Percentiles rank a stretch among this genome's conserved stretches.
phyloP scores from a whole-genome alignment of 2,113 vertebrate species.

The Telmatochromis brachygnathus region DNA sequence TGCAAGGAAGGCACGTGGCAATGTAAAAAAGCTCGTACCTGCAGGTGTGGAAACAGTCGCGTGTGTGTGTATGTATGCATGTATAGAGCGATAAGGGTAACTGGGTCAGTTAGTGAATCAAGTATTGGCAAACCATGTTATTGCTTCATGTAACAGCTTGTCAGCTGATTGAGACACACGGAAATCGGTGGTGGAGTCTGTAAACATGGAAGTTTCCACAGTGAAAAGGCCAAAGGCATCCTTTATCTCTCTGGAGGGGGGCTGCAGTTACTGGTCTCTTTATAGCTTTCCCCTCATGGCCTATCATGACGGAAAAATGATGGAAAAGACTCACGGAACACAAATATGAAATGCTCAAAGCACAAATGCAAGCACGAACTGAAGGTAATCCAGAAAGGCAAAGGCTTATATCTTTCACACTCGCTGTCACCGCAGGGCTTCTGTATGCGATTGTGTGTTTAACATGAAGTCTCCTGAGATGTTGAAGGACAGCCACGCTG shows the following conservation, averaged over 20 bases:
- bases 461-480: constrained; percentile 41
- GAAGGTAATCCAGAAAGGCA: neutral
- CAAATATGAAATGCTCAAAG: neutral
- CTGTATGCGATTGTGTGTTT: constrained; percentile 32
- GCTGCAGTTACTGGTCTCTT: neutral
- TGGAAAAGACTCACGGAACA: neutral
- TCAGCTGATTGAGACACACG: neutral
- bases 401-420: constrained; percentile 14
- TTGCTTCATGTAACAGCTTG: constrained; percentile 17
- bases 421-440: neutral
- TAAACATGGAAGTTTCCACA: constrained; percentile 29
- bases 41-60: neutral
- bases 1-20: neutral
- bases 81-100: neutral
- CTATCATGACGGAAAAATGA: neutral
- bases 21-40: neutral
- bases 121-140: neutral
- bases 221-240: constrained; percentile 26
- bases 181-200: neutral
- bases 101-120: neutral
- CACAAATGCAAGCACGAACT: neutral
- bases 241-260: neutral
- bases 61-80: neutral
- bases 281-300: neutral
- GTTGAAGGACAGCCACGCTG: constrained; percentile 47